phyloP scores from a whole-genome alignment of 64 coral and sea anemone genomes.

The Montipora efflorescens region DNA sequence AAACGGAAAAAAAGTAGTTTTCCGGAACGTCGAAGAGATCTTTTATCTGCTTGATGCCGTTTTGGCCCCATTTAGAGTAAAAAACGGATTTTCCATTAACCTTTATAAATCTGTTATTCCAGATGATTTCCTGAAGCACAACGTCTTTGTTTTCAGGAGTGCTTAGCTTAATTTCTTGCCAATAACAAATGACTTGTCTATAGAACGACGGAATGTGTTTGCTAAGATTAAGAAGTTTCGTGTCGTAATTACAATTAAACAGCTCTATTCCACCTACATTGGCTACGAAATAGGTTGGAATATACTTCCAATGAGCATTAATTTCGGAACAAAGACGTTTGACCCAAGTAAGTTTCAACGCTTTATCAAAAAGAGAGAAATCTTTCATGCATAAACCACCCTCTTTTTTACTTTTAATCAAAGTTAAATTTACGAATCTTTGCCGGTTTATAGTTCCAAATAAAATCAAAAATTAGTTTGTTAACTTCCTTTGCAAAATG shows the following conservation, averaged over 20 bases:
- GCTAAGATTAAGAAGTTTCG: background rate
- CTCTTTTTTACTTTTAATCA: too few species aligned
- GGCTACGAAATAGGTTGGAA: background rate
- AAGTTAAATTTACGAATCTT: too few species aligned
- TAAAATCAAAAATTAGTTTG: too few species aligned
- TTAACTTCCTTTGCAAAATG: too few species aligned
- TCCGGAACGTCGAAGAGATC: background rate
- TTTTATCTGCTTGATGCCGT: background rate
- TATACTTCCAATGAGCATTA: background rate
- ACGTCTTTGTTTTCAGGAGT: background rate
- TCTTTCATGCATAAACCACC: too few species aligned
- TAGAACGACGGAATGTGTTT: background rate
- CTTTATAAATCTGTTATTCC: background rate
- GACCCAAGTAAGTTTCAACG: too few species aligned
- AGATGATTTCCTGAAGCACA: background rate
- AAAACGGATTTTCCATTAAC: background rate
- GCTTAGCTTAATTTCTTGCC: background rate
- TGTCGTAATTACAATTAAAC: background rate
- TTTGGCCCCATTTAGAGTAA: background rate
- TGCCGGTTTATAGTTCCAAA: too few species aligned
- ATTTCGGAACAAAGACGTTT: too few species aligned
- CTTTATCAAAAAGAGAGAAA: too few species aligned
- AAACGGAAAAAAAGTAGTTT: background rate
- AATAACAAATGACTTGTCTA: background rate
- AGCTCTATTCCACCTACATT: background rate